A percentile compares a stretch with the other conserved stretches of the same genome.
phyloP scores from a whole-genome alignment of 1,140 invertebrate genomes.

The Platorchestia sp. region DNA sequence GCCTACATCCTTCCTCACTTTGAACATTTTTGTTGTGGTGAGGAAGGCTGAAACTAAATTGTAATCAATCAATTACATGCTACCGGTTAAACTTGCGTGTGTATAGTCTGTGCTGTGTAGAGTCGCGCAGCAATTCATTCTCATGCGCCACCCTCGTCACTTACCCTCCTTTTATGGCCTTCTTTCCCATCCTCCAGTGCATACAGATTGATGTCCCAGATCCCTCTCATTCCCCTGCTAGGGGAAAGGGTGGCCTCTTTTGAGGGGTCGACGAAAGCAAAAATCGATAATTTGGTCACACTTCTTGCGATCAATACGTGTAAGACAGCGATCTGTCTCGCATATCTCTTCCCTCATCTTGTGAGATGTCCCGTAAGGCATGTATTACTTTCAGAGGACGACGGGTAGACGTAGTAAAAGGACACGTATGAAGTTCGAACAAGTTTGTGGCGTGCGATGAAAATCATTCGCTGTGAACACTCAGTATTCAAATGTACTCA shows the following conservation, averaged over 20 bases:
- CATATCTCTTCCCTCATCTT: not conserved
- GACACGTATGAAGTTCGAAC: not conserved
- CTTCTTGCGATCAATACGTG: not conserved
- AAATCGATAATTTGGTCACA: slow-evolving; percentile 9
- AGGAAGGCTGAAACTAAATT: too few relatives aligned
- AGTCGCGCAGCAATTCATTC: not conserved
- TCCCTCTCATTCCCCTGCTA: not conserved
- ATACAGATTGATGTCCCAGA: not conserved
- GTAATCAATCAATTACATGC: not conserved
- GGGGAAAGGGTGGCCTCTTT: not conserved
- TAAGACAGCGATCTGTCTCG: not conserved
- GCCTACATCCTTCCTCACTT: too few relatives aligned
- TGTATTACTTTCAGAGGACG: not conserved
- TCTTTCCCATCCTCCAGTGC: not conserved
- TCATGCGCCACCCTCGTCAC: not conserved
- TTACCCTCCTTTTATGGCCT: not conserved
- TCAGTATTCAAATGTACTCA: not conserved
- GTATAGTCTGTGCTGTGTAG: not conserved
- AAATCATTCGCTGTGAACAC: not conserved
- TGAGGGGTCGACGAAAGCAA: not conserved
- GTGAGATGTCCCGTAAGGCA: not conserved
- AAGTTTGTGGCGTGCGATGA: not conserved
- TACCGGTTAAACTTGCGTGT: not conserved
- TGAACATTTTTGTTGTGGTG: too few relatives aligned
- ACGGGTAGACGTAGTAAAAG: not conserved